phyloP scores from a whole-genome alignment of 2,797 vertebrate genomes.

The Sebastes flavidus region DNA sequence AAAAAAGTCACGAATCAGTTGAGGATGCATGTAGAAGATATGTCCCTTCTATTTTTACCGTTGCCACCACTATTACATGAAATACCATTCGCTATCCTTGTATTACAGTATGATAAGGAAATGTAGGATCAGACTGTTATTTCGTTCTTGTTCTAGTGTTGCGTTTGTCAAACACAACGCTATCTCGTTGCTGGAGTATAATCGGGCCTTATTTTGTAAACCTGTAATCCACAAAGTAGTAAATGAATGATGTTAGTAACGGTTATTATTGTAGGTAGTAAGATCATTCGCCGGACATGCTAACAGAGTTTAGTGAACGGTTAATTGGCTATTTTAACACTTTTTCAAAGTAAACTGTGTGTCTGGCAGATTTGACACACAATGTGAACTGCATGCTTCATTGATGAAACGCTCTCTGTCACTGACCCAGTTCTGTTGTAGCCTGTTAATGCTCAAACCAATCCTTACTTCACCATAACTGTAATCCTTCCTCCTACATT shows the following conservation, averaged over 20 bases:
- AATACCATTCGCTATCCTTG: no score
- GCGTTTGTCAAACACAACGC: neutral
- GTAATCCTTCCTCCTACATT: slow-evolving; percentile 42
- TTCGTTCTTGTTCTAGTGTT: no score
- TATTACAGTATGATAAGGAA: no score
- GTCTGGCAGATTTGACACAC: slow-evolving; percentile 8
- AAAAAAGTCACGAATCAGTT: neutral
- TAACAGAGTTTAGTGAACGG: neutral
- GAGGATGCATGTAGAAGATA: no score
- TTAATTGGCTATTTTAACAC: slow-evolving; percentile 1
- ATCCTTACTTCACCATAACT: slow-evolving; percentile 17
- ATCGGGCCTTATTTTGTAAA: no score
- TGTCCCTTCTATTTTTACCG: no score
- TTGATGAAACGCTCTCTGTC: slow-evolving; percentile 39
- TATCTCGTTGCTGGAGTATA: neutral
- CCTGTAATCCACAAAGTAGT: neutral
- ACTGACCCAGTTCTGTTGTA: slow-evolving; percentile 46
- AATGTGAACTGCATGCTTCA: slow-evolving; percentile 23
- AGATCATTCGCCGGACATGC: neutral
- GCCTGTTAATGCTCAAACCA: slow-evolving; percentile 25
- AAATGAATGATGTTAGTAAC: neutral
- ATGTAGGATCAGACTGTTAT: no score
- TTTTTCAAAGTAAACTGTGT: slow-evolving; percentile 9
- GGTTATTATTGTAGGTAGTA: neutral
- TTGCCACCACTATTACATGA: no score